phyloP scores from a whole-genome alignment of 2,888 invertebrate species.

The Lasius platythorax region DNA sequence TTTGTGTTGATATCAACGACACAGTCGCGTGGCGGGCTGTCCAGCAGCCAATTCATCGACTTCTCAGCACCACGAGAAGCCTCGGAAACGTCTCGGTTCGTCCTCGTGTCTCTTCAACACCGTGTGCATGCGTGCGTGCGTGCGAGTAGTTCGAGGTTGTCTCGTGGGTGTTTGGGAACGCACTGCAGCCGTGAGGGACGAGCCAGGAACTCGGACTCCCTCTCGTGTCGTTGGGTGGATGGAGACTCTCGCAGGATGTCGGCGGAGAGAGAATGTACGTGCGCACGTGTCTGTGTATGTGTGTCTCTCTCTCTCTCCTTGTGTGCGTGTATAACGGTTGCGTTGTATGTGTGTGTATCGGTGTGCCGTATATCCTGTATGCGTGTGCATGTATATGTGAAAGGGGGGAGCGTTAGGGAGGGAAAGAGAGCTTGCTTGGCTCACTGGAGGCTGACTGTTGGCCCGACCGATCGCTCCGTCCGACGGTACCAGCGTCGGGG shows the following conservation, averaged over 20 bases:
- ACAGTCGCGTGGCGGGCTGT: conserved; percentile 45
- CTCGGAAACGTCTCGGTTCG: conserved; percentile 18
- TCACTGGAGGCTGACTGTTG: conserved; percentile 81
- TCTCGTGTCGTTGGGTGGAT: conserved; percentile 73
- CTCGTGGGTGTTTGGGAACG: conserved; percentile 75
- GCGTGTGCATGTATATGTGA: conserved; percentile 54
- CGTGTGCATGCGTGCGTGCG: conserved; percentile 59
- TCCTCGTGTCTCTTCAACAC: conserved; percentile 63
- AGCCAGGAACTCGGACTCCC: conserved; percentile 77
- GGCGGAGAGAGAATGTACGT: conserved; percentile 43
- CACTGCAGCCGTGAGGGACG: conserved; percentile 76
- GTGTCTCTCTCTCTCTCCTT: conserved; percentile 47
- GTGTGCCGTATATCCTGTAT: conserved; percentile 45
- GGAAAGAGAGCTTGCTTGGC: conserved; percentile 72
- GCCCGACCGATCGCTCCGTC: conserved; percentile 78
- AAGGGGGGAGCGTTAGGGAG: conserved; percentile 65
- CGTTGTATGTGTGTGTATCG: conserved; percentile 12
- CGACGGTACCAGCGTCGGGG: conserved; percentile 77
- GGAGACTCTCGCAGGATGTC: conserved; percentile 71
- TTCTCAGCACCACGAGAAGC: conserved; percentile 14
- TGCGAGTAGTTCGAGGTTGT: conserved; percentile 71
- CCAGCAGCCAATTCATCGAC: conserved; percentile 39
- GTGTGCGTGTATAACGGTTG: conserved; percentile 34
- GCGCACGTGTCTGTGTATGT: not conserved
- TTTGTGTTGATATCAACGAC: conserved; percentile 32